These are phyloP conservation scores for Ophion obscuratus DNA, from an alignment of 2,888 invertebrate genomes.

Conservation along the genomic window DNA sequence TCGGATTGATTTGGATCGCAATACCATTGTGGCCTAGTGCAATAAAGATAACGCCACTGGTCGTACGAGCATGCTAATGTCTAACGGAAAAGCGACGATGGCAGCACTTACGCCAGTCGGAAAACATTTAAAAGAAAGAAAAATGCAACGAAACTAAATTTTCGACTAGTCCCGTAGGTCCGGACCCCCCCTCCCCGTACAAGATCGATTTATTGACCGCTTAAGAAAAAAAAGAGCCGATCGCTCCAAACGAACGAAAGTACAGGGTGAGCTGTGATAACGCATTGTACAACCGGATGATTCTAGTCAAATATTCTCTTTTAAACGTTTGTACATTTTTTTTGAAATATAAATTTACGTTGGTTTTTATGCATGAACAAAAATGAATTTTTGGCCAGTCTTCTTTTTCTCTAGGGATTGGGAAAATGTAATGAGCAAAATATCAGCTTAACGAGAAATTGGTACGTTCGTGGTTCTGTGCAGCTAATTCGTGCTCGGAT, in stretches of 20 bases:
- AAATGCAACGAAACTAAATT: not conserved
- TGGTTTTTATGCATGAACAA: no score
- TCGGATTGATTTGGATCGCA: slow-evolving; percentile 57
- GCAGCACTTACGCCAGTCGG: not conserved
- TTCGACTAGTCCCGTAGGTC: not conserved
- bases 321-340: no score
- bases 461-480: not conserved
- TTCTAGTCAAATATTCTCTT: no score
- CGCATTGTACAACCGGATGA: no score
- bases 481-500: slow-evolving; percentile 4
- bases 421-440: slow-evolving; percentile 5
- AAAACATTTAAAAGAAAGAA: not conserved
- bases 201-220: not conserved
- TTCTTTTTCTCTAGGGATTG: no score
- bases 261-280: no score
- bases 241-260: no score
- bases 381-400: no score
- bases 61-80: slow-evolving; percentile 19
- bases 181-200: not conserved
- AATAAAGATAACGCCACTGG: slow-evolving; percentile 64
- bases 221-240: not conserved
- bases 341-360: no score
- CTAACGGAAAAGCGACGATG: slow-evolving; percentile 8
- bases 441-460: not conserved
- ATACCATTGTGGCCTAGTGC: slow-evolving; percentile 59